These are phyloP conservation scores for Baryphthengus martii DNA, from an alignment of 2,113 vertebrate species.

Conservation along the genomic window DNA sequence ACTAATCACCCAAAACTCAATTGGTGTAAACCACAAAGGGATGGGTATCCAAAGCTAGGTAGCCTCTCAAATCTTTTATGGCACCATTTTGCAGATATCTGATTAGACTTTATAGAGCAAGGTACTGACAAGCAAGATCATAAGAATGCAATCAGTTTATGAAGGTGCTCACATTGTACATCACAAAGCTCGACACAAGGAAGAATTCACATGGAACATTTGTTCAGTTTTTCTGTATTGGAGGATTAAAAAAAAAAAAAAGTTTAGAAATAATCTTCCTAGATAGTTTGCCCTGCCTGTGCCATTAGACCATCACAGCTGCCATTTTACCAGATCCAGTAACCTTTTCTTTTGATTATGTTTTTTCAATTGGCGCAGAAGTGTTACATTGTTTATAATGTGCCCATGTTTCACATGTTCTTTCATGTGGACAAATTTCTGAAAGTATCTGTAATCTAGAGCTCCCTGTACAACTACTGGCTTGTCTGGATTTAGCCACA, in stretches of 20 bases:
- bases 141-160: neutral
- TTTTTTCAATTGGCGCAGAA: neutral
- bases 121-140: neutral
- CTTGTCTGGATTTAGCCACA: neutral
- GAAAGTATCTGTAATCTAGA: neutral
- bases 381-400: neutral
- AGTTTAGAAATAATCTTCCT: neutral
- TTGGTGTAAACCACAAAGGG: neutral
- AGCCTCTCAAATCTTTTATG: neutral
- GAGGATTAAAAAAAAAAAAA: neutral
- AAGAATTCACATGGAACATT: neutral
- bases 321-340: neutral
- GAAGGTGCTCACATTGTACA: accelerated
- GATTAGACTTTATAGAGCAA: neutral
- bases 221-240: neutral
- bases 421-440: neutral
- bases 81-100: neutral
- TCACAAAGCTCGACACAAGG: neutral
- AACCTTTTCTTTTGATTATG: neutral
- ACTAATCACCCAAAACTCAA: neutral
- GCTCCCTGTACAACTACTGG: neutral
- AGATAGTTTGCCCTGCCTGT: neutral
- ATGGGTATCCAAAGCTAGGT: neutral
- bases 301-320: neutral
- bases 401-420: neutral